Conservation (phyloP, 2,113 vertebrate species). For the Emydocephalus ijimae region DNA sequence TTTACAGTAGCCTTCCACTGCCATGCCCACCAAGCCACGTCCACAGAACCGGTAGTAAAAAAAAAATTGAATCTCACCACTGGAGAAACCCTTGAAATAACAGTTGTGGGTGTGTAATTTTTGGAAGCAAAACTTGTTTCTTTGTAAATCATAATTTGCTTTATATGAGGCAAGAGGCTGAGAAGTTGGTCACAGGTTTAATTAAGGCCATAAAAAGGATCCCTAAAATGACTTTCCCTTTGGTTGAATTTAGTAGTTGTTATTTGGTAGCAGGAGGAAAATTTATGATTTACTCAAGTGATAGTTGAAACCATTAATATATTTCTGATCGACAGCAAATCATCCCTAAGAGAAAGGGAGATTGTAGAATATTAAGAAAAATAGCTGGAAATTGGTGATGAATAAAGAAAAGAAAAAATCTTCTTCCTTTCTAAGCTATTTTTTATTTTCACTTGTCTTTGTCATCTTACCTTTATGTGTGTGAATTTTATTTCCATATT, state of each 20-base stretch:
- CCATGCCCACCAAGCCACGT: no score
- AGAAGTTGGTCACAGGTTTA: neutral
- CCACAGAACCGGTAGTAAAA: no score
- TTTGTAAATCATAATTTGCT: neutral
- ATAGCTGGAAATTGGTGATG: neutral
- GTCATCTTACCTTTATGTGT: neutral
- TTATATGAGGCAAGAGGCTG: neutral
- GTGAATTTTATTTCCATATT: neutral
- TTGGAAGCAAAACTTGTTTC: neutral
- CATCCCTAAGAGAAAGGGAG: neutral
- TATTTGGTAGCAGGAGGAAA: neutral
- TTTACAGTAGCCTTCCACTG: no score
- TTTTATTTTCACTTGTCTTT: neutral
- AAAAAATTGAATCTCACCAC: no score
- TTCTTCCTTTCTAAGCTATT: neutral
- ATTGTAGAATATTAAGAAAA: neutral
- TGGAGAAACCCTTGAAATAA: neutral
- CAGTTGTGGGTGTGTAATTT: neutral
- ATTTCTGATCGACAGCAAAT: neutral
- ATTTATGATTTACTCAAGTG: conserved; percentile 14
- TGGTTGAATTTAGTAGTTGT: conserved; percentile 5
- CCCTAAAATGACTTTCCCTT: neutral
- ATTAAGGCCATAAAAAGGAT: neutral
- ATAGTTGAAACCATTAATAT: conserved; percentile 2
- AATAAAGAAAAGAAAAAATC: neutral